Base-by-base conservation (phyloP, 2,113 vertebrate species). In the Apaloderma vittatum region DNA sequence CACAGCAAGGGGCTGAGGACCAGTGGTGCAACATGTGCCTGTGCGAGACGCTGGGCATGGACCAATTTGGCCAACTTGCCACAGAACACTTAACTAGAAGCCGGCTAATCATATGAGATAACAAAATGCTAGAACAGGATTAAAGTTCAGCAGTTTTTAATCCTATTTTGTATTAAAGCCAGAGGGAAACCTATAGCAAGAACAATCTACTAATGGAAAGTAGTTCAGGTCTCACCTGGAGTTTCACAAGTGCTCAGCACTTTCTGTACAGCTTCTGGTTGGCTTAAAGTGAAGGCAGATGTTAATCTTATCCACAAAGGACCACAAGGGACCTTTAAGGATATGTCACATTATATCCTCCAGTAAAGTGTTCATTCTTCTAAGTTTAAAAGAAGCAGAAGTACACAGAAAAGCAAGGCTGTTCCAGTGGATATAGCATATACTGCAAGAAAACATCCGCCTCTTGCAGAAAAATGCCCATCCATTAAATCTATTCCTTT, bases 21-120 rank as follows among this genome's bases (percentile, higher is more conserved):
- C 30, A 36, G 34, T 8, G 12, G 7, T 2, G 0, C 19, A 83
- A 46, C 1, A 2, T 4, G 2, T 3, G 43, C 12, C n/a, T 78
- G 49, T 29, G 55, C 1, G 0, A 65, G 54, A 57, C 2, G 32
- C 15, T 2, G 1, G 20, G 2, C 36, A 55, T 0, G 6, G 22
- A 54, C 5, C 19, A 40, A 23, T 46, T 54, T 45, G 36, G 54
- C 62, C 86, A 94, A 70, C 5, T 58, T 58, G 15, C 12, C 43
- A 62, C 15, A 49, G 22, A 91, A 74, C 11, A 54, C 29, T n/a
- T 58, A 43, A 34, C 24, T 30, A 82, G 23, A 74, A 88, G 46
- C 51, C 51, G 88, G n/a, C 22, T 43, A 76, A 62, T 26, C 46
- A 43, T 16, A 36, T 3, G 32, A 92, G 63, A 66, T 26, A 92